Percentiles rank a stretch among this genome's conserved stretches.
phyloP scores from a whole-genome alignment of 2,113 vertebrate species.

The Echinops telfairi region DNA sequence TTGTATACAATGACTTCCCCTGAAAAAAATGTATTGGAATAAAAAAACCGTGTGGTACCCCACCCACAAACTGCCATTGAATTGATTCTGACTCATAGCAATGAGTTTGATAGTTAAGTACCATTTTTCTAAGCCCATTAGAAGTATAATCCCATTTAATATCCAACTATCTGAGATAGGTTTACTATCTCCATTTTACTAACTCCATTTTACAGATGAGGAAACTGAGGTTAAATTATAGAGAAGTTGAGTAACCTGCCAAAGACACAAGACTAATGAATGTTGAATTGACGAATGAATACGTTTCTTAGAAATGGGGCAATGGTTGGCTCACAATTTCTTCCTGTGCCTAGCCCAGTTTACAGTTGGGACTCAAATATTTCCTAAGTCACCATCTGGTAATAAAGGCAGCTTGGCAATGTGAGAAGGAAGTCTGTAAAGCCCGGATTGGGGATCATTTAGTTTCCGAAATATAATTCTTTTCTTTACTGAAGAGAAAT shows the following conservation, averaged over 20 bases:
- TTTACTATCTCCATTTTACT: background rate
- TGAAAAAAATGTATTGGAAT: no score
- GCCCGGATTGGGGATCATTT: slow-evolving; percentile 22
- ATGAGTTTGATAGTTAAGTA: background rate
- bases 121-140: slow-evolving; percentile 17
- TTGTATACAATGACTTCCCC: background rate
- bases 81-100: background rate
- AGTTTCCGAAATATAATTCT: slow-evolving; percentile 44
- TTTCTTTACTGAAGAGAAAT: slow-evolving; percentile 41
- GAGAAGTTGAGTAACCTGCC: slow-evolving; percentile 26
- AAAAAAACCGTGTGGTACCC: no score
- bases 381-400: background rate
- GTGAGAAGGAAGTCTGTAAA: slow-evolving; percentile 28
- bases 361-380: background rate
- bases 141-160: slow-evolving; percentile 47
- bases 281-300: slow-evolving; percentile 39
- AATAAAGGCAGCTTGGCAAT: slow-evolving; percentile 46
- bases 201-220: slow-evolving; percentile 19
- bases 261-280: slow-evolving; percentile 4
- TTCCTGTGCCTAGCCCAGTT: background rate
- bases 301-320: slow-evolving; percentile 34
- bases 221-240: slow-evolving; percentile 49
- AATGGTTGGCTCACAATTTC: background rate
- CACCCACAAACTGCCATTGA: no score
- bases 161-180: background rate